Evolutionary conservation across 1,140 invertebrate species (phyloP).

Genomic region (Diplogasteroides magnus): DNA sequence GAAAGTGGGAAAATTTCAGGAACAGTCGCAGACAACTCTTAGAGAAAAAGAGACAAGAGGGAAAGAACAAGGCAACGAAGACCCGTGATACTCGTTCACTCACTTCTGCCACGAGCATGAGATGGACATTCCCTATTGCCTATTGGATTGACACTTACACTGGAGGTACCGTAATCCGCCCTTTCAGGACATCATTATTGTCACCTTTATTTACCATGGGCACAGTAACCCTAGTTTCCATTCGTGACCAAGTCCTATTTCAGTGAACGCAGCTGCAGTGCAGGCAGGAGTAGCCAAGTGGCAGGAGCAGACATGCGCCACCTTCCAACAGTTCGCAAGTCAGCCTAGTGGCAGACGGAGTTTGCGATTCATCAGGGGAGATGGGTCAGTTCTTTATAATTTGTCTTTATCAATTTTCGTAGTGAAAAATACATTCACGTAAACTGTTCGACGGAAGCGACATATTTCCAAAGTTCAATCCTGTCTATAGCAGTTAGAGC

Average conservation of each 20-base stretch:
- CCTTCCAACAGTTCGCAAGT: conserved; percentile 2
- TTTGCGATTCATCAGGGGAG: conserved; percentile 15
- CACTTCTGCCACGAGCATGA: conserved; percentile 9
- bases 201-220: too few species aligned
- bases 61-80: too few species aligned
- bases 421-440: too few species aligned
- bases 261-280: conserved; percentile 14
- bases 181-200: too few species aligned
- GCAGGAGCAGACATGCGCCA: conserved; percentile 18
- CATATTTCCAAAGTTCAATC: too few species aligned
- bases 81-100: too few species aligned
- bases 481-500: too few species aligned
- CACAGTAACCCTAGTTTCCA: neutral
- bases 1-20: neutral
- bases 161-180: conserved; percentile 9
- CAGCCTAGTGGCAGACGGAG: neutral
- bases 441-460: too few species aligned
- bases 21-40: neutral
- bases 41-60: too few species aligned
- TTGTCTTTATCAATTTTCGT: too few species aligned
- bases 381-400: conserved; percentile 12
- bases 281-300: conserved; percentile 21
- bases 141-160: conserved; percentile 19
- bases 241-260: neutral
- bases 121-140: conserved; percentile 22